Conservation (phyloP, 2,797 vertebrate species). For the Podargus strigoides region DNA sequence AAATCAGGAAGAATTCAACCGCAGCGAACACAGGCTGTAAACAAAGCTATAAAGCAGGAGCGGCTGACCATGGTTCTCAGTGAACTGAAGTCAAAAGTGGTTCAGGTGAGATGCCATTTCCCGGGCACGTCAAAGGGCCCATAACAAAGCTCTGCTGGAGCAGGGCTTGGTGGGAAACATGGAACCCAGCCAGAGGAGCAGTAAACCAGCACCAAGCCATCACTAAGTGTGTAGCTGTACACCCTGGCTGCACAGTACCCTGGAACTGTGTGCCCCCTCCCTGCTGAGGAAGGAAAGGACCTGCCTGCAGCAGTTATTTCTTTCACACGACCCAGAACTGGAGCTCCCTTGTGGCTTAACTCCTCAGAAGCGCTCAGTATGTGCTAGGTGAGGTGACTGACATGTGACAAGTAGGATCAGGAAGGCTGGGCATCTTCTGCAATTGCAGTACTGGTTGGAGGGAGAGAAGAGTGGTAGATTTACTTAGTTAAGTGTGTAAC, state of each 20-base stretch:
- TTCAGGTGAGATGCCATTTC: constrained; percentile 22
- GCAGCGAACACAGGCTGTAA: constrained; percentile 9
- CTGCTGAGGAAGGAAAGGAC: neutral
- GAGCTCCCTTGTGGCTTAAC: fast-evolving
- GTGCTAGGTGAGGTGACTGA: neutral
- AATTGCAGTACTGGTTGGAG: neutral
- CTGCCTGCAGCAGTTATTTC: neutral
- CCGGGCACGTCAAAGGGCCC: neutral
- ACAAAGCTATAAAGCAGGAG: constrained; percentile 31
- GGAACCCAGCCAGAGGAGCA: neutral
- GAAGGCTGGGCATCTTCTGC: neutral
- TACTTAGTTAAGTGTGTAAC: neutral
- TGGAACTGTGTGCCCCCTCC: neutral
- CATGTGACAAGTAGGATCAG: neutral
- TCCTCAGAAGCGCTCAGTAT: fast-evolving
- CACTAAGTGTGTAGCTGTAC: neutral
- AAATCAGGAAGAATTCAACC: constrained; percentile 58
- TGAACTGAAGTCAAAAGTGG: neutral
- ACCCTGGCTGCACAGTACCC: fast-evolving
- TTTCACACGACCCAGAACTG: neutral
- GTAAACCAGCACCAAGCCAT: neutral
- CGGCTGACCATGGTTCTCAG: neutral
- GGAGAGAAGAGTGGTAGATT: neutral
- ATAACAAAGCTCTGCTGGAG: neutral
- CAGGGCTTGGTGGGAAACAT: neutral